Conservation (phyloP, 2,888 invertebrate species). For the Volucella inanis region DNA sequence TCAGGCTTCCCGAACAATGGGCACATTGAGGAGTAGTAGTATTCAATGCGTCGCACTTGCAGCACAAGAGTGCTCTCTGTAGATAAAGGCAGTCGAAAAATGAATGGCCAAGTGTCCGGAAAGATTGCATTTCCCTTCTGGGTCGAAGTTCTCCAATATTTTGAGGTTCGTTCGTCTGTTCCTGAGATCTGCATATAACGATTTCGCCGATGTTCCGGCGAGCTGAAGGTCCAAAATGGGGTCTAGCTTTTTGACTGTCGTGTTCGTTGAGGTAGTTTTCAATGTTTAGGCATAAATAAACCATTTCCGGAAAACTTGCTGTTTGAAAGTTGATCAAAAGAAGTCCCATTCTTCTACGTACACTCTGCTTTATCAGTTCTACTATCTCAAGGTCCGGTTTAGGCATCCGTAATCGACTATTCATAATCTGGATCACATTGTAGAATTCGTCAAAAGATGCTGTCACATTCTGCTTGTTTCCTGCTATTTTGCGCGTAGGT, state of each 20-base stretch:
- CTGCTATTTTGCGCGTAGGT: conserved; percentile 2
- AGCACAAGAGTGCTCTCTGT: not conserved
- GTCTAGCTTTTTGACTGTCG: no score
- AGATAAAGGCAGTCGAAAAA: no score
- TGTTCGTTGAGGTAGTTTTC: not conserved
- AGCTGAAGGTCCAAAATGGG: no score
- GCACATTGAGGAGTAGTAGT: not conserved
- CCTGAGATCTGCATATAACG: no score
- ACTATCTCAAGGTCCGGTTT: not conserved
- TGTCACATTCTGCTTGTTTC: not conserved
- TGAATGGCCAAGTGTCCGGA: not conserved
- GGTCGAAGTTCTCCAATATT: not conserved
- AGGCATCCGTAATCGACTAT: not conserved
- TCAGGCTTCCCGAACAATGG: not conserved
- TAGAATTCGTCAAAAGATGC: conserved; percentile 20
- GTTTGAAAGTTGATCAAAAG: not conserved
- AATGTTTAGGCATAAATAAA: not conserved
- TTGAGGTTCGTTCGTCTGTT: no score
- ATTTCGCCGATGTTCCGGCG: not conserved
- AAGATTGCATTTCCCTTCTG: not conserved
- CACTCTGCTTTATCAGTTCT: conserved; percentile 8
- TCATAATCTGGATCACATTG: not conserved
- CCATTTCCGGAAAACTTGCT: conserved; percentile 5
- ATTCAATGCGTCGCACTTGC: no score
- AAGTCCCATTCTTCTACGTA: not conserved